Percentiles rank a stretch among this genome's conserved stretches.
phyloP scores from a whole-genome alignment of 2,113 vertebrate genomes.

The Phrynosoma platyrhinos region DNA sequence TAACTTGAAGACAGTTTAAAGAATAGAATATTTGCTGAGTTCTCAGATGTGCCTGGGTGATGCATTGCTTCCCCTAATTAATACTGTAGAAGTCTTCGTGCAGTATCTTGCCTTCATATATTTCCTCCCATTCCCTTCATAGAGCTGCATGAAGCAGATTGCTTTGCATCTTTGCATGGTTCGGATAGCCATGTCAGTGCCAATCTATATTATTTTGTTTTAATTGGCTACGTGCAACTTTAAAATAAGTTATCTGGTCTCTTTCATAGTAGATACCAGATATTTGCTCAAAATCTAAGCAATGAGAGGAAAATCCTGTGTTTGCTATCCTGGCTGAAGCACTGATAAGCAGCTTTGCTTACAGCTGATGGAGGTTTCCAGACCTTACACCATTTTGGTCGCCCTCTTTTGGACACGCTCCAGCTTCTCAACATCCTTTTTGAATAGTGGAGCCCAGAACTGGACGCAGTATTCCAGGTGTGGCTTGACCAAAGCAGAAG shows the following conservation, averaged over 20 bases:
- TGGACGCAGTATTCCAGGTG: too few species aligned
- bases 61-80: too few species aligned
- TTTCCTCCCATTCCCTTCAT: neutral
- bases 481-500: too few species aligned
- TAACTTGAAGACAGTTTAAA: too few species aligned
- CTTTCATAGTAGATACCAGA: neutral
- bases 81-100: too few species aligned
- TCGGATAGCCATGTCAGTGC: neutral
- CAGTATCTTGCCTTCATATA: neutral
- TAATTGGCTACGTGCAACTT: neutral
- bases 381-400: too few species aligned
- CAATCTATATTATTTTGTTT: neutral
- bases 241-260: neutral
- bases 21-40: too few species aligned
- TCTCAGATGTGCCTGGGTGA: too few species aligned
- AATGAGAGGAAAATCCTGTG: neutral
- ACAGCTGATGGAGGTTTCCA: neutral
- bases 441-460: too few species aligned
- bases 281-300: neutral
- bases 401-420: too few species aligned
- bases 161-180: neutral
- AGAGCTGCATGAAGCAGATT: neutral
- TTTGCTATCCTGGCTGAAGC: neutral
- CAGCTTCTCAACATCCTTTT: too few species aligned
- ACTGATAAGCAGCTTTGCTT: neutral